Conservation (phyloP, 2,113 vertebrate species). For the Regulus satrapa region DNA sequence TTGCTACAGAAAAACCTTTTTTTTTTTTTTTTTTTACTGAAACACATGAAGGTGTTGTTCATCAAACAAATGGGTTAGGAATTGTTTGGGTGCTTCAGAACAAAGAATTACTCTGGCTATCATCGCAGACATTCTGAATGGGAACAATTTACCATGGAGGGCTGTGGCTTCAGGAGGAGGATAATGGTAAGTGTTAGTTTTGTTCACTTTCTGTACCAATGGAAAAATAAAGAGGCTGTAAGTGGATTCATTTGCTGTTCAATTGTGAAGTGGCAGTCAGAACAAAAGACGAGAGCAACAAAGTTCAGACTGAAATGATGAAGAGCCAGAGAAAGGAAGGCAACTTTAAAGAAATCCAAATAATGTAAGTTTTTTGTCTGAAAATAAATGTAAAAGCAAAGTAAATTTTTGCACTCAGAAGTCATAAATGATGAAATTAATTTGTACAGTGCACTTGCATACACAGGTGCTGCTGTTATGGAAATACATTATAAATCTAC, state of each 20-base stretch:
- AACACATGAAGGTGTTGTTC: neutral
- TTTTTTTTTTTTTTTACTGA: neutral
- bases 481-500: neutral
- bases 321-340: neutral
- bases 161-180: neutral
- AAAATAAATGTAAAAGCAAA: neutral
- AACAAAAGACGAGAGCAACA: neutral
- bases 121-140: neutral
- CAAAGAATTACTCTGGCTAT: neutral
- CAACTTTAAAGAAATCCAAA: neutral
- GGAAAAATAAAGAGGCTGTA: slow-evolving; percentile 4
- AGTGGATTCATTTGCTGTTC: slow-evolving; percentile 2
- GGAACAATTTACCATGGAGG: neutral
- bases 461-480: slow-evolving; percentile 22
- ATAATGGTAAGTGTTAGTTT: slow-evolving; percentile 8
- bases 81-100: neutral
- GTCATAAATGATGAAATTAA: neutral
- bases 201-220: neutral
- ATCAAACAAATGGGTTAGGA: neutral
- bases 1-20: neutral
- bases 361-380: neutral
- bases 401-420: neutral
- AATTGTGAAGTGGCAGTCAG: neutral
- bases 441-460: neutral
- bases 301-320: neutral